Evolutionary conservation across 2,113 vertebrate genomes (phyloP), one percentile per base, ranked within the genome.

Genomic region (Rhinopomastus cyanomelas): DNA sequence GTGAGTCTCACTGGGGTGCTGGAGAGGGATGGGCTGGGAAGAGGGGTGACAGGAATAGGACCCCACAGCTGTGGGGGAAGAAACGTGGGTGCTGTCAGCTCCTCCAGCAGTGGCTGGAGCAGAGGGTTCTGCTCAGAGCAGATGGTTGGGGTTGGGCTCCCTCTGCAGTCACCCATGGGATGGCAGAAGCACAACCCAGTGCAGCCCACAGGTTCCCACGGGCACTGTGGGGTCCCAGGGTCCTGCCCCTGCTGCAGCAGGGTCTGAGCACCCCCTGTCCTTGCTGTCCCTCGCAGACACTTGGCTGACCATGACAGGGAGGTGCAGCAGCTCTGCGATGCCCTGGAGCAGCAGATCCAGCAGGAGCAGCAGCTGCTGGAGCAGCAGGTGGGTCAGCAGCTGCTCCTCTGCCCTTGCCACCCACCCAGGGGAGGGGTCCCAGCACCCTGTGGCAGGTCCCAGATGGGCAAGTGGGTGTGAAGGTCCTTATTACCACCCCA

Each of bases 321-420:
- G 57, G 97, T 98, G 57, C 96, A 92, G 87, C 96, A 87, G 92
- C 96, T 98, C 30, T 97, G 97, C 0, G 92, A 97, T 80, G 95
- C 95, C 60, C 95, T 96, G 93, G 97, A 98, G 59, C 96, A 95
- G 92, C 98, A 98, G 93, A 97, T 98, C 36, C 77, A 16, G 29
- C 72, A 32, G 67, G 97, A 98, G 27, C 94, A 89, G 82, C 90
- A 91, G 92, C 90, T 39, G 55, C 90, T 98, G 51, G 88, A 96
- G 76, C 94, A 92, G 13, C 83, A 97, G 96, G 98, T 98, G 77
- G 32, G 87, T 16, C 57, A 7, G n/a, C 3, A 7, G 14, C 60
- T 9, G 59, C 46, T 37, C 36, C 48, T 30, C 27, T 51, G 11
- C 74, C 48, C 21, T 59, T 7, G 13, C 32, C 16, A 48, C 26